phyloP scores from a whole-genome alignment of 2,113 vertebrate genomes.

The Chloropsis cyanopogon region DNA sequence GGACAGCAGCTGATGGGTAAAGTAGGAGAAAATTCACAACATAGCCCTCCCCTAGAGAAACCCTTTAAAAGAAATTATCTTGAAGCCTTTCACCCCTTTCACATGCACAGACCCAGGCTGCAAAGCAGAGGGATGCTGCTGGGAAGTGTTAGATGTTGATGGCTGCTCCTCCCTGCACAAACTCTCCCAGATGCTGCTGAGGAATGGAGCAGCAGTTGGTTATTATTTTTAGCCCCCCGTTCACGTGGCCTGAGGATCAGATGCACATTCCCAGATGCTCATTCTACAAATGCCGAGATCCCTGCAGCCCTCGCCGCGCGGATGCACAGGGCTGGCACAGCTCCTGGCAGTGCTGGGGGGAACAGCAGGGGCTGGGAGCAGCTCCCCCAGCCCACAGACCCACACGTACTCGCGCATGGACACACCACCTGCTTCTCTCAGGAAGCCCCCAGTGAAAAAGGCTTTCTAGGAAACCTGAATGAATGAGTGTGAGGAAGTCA shows the following conservation, averaged over 20 bases:
- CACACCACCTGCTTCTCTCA: background rate
- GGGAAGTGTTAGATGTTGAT: background rate
- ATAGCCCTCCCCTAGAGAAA: background rate
- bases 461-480: constrained; percentile 42
- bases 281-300: background rate
- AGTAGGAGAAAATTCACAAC: background rate
- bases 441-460: constrained; percentile 2
- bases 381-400: background rate
- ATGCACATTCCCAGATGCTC: constrained; percentile 60
- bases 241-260: constrained; percentile 51
- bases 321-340: background rate
- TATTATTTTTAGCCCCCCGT: constrained; percentile 61
- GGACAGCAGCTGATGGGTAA: background rate
- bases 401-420: rapidly evolving
- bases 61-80: background rate
- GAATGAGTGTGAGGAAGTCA: background rate
- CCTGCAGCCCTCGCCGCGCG: rapidly evolving
- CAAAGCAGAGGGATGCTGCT: background rate
- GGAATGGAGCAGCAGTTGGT: constrained; percentile 16
- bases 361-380: background rate
- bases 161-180: background rate
- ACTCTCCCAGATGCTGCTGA: background rate
- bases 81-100: background rate
- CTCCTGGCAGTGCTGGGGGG: background rate
- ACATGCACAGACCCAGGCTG: background rate